phyloP scores from a whole-genome alignment of 2,113 vertebrate species.

The Barbus barbus region DNA sequence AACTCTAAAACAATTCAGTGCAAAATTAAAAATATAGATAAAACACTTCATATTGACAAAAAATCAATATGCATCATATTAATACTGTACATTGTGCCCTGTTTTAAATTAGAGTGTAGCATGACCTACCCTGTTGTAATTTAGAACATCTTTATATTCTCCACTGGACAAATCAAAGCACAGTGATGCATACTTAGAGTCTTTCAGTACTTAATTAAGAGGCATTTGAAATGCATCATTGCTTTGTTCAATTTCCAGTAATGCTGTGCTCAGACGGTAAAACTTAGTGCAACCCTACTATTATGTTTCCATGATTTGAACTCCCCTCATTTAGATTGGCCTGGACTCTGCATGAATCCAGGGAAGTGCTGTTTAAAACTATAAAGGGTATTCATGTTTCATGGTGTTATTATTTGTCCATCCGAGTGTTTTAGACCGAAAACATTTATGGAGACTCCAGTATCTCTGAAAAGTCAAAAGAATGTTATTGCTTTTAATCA shows the following conservation, averaged over 20 bases:
- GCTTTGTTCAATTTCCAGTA: no score
- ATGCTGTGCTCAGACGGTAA: not conserved
- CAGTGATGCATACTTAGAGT: not conserved
- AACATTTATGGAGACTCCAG: not conserved
- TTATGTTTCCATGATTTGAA: slow-evolving; percentile 13
- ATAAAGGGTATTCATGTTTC: not conserved
- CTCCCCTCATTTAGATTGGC: not conserved
- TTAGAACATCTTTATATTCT: not conserved
- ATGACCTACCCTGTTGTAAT: not conserved
- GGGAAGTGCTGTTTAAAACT: not conserved
- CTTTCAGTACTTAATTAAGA: not conserved
- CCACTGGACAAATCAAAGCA: not conserved
- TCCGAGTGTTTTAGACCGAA: not conserved
- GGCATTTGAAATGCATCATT: slow-evolving; percentile 12
- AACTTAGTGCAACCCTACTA: not conserved
- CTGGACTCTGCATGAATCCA: not conserved
- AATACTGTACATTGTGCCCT: not conserved
- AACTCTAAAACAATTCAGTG: no score
- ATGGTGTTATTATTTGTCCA: not conserved
- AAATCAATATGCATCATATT: no score
- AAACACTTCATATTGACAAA: no score
- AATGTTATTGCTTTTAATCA: slow-evolving; percentile 9
- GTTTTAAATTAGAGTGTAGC: not conserved
- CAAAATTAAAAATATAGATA: no score
- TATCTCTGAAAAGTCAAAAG: not conserved